These are phyloP conservation scores for Oreochromis aureus DNA, from an alignment of 2,113 vertebrate species.

Conservation along the genomic window DNA sequence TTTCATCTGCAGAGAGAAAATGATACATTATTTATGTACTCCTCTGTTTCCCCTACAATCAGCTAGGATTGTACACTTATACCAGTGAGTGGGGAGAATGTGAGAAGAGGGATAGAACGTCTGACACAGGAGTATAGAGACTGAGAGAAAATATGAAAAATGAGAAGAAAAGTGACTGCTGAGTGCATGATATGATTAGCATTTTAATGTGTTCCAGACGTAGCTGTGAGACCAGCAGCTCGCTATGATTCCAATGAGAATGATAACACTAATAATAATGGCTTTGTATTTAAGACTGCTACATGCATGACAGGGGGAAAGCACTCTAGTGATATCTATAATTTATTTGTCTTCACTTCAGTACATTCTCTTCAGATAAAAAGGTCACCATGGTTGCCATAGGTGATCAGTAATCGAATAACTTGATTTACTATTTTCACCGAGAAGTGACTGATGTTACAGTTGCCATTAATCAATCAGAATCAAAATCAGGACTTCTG, in stretches of 20 bases:
- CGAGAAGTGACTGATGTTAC: background rate
- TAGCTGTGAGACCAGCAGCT: conserved; percentile 25
- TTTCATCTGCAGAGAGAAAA: conserved; percentile 18
- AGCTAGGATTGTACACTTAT: conserved; percentile 6
- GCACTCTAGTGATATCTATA: background rate
- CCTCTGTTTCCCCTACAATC: conserved; percentile 30
- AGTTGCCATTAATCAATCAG: conserved; percentile 23
- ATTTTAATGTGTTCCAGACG: conserved; percentile 26
- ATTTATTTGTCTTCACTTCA: background rate
- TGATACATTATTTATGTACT: conserved; percentile 47
- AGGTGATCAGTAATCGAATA: background rate
- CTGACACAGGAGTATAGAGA: background rate
- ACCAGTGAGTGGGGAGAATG: background rate
- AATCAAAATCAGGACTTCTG: background rate
- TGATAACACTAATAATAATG: conserved; percentile 27
- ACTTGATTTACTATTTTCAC: background rate
- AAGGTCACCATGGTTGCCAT: background rate
- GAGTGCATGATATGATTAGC: conserved; percentile 29
- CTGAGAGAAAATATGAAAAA: conserved; percentile 5
- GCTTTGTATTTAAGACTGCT: background rate
- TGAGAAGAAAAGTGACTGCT: background rate
- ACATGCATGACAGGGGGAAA: background rate
- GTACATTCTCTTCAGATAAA: background rate
- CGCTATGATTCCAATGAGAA: conserved; percentile 21
- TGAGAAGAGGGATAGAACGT: background rate